Base-by-base conservation (phyloP, 1,140 invertebrate genomes). In the Macrobrachium rosenbergii region DNA sequence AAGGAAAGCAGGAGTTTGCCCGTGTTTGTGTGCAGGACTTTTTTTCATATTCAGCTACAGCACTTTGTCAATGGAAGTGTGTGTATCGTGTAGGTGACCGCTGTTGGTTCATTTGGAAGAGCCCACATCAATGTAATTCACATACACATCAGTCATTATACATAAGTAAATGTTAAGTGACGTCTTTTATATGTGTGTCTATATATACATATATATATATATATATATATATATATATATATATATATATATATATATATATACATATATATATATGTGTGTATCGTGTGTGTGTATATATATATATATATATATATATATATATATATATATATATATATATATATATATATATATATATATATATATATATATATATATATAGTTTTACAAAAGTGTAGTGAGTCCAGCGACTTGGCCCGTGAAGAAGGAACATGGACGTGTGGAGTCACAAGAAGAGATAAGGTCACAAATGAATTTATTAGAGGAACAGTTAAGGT, bases 271-370 rank as follows among this genome's bases (percentile, higher is more conserved):
- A 64, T 81, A 67, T 81, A 64, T n/a, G n/a, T n/a, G n/a, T n/a
- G n/a, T n/a, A n/a, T n/a, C n/a, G n/a, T n/a, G n/a, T n/a, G n/a
- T n/a, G n/a, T n/a, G n/a, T 81, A 67, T 64, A 81, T 81, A 63
- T 67, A 67, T 81, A 63, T 81, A 43, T 81, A 63, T 81, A 67
- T 81, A 63, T 81, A 81, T 64, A 81, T 81, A 81, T 80, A 37
- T 64, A 80, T 80, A 80, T 80, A 64, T 64, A 21, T 80, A 80
- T 63, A 80, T 80, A 80, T 80, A 63, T 80, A 80, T 80, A 64
- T 80, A 63, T 63, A n/a, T n/a, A 17, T n/a, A 21, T 28, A 62
- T 23, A 80, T 60, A 62, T 23, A 62, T 23, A 12, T 19, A 80
- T 60, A 80, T 23, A 63, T 23, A 80, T 60, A 63, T 23, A 63